Evolutionary conservation across 2,113 vertebrate species (phyloP), one percentile per base, ranked within the genome.

Genomic region (Aix galericulata): DNA sequence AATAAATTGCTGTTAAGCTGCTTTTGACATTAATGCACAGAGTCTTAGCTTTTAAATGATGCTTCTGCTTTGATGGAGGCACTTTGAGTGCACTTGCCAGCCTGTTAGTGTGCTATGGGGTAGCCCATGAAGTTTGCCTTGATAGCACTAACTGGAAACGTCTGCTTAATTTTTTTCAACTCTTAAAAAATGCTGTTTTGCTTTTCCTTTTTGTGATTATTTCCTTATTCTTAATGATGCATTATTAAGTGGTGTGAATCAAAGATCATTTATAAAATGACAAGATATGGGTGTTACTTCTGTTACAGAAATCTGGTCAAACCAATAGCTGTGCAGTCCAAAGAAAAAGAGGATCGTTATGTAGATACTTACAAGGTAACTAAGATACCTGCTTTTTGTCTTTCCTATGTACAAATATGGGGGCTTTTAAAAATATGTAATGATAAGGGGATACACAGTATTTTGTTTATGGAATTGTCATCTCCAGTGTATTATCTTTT

Each of bases 261-360:
- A 50, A 50, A 36, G 6, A 13, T 69, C 53, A 48, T 34, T 91
- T n/a, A 74, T 86, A 75, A 81, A 93, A 48, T 82, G 71, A 86
- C 31, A 86, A 88, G 29, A 14, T 63, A 73, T 66, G 25, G 50
- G 14, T 93, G 23, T 63, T 96, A 72, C 23, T 95, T 69, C 55
- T 73, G 16, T 94, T 95, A 55, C 97, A 99, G 99, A 97, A 99
- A 99, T 94, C 98, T 99, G 79, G 98, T 95, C 91, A 99, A 99
- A 95, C 99, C 99, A 34, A 99, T 99, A 31, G 99, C 99, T 29
- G 99, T 99, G 63, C 99, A 99, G 89, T 99, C 99, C 29, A 99
- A 99, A 95, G 99, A 99, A 95, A 99, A 99, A 93, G 99, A 99
- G 85, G 99, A 99, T 94, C 98, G 99, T 36, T 99, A 99, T 14